Conservation (phyloP, 2,797 vertebrate genomes). For the Melanotaenia trifasciata region DNA sequence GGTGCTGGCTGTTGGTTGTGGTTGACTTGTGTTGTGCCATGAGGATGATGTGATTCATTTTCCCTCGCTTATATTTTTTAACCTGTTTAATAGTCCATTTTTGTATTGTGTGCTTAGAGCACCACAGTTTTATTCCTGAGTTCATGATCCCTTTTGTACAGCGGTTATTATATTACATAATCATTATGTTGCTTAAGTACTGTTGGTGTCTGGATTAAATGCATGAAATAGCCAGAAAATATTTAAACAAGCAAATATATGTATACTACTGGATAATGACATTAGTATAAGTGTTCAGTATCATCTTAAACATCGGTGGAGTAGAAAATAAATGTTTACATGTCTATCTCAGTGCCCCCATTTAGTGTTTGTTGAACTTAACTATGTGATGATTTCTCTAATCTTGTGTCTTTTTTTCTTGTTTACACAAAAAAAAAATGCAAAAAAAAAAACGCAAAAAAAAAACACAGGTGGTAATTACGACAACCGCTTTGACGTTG, state of each 20-base stretch:
- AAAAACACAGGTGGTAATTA: slow-evolving; percentile 93
- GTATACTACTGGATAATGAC: neutral
- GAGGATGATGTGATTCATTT: slow-evolving; percentile 52
- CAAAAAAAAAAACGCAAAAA: slow-evolving; percentile 23
- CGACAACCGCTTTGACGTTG: slow-evolving; percentile 97
- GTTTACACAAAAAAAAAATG: slow-evolving; percentile 61
- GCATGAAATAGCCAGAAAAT: slow-evolving; percentile 39
- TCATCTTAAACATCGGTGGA: slow-evolving; percentile 15
- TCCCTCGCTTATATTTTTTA: slow-evolving; percentile 23
- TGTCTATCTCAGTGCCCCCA: slow-evolving; percentile 17
- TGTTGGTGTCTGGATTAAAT: slow-evolving; percentile 13
- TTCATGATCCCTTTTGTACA: neutral
- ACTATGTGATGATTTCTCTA: slow-evolving; percentile 51
- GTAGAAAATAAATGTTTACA: slow-evolving; percentile 45
- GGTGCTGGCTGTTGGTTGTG: slow-evolving; percentile 63
- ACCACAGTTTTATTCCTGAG: neutral
- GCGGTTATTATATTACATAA: neutral
- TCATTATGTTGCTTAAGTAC: slow-evolving; percentile 13
- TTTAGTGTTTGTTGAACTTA: slow-evolving; percentile 50
- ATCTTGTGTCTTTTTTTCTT: slow-evolving; percentile 73
- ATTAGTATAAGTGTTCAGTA: slow-evolving; percentile 16
- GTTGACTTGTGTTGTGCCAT: slow-evolving; percentile 59
- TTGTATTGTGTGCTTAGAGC: slow-evolving; percentile 20
- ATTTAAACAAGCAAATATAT: slow-evolving; percentile 15
- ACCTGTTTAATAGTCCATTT: neutral